A percentile compares a stretch with the other conserved stretches of the same genome.
These are phyloP conservation scores for Cryptomyrus ogoouensis DNA, from an alignment of 2,113 vertebrate species.

Conservation along the genomic window DNA sequence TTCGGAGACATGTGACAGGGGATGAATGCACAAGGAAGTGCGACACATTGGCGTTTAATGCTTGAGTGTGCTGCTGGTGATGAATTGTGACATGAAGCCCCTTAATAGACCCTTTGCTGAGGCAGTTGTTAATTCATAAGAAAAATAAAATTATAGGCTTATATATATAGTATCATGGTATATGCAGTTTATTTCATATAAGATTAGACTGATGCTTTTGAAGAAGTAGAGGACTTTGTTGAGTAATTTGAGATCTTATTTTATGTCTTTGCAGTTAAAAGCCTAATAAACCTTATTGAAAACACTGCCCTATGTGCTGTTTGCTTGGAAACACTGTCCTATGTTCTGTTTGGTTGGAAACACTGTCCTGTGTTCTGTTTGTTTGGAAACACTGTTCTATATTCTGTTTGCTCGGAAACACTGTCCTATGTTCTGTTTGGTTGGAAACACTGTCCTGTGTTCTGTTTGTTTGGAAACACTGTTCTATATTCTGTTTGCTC, in stretches of 20 bases:
- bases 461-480: neutral
- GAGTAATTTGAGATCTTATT: constrained; percentile 27
- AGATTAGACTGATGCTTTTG: neutral
- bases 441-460: neutral
- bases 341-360: neutral
- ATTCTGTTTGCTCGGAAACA: neutral
- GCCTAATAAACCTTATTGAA: constrained; percentile 41
- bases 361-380: neutral
- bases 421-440: neutral
- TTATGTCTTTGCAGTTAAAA: constrained; percentile 19
- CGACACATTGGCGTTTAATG: neutral
- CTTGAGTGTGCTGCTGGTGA: neutral
- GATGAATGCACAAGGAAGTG: neutral
- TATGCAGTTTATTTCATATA: neutral
- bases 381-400: neutral
- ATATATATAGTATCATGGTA: constrained; percentile 1
- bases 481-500: no score
- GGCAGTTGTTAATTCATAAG: neutral
- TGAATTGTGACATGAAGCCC: constrained; percentile 2
- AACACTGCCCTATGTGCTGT: constrained; percentile 25
- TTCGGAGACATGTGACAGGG: neutral
- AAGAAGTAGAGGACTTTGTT: constrained; percentile 11
- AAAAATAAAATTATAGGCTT: neutral
- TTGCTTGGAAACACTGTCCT: neutral
- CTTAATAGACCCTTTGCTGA: neutral